Evolutionary conservation across 2,888 invertebrate species (phyloP).

Genomic region (Andrena dorsata): DNA sequence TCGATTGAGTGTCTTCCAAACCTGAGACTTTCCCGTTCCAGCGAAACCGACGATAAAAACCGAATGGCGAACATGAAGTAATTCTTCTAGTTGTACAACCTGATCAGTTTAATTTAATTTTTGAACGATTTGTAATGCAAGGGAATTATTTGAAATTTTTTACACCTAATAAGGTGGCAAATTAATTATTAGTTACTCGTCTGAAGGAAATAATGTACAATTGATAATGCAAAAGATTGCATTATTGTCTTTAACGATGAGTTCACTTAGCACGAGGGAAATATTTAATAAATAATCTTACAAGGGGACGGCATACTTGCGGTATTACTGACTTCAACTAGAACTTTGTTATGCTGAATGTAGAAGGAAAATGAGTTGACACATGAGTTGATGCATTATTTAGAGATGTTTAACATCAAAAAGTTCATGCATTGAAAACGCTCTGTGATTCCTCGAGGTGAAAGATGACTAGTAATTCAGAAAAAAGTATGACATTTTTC

Average conservation of each 20-base stretch:
- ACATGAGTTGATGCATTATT: too few species aligned
- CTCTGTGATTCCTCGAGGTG: too few species aligned
- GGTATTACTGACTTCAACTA: too few species aligned
- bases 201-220: background rate
- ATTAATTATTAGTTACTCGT: background rate
- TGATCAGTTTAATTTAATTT: constrained; percentile 75
- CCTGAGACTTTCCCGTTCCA: constrained; percentile 96
- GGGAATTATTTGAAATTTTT: background rate
- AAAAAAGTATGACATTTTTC: too few species aligned
- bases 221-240: background rate
- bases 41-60: constrained; percentile 95
- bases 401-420: too few species aligned
- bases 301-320: too few species aligned
- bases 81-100: constrained; percentile 96
- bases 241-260: background rate
- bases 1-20: constrained; percentile 95
- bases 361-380: too few species aligned
- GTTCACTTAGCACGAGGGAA: background rate
- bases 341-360: too few species aligned
- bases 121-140: background rate
- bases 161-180: background rate
- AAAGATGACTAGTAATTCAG: too few species aligned
- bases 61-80: constrained; percentile 97
- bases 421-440: too few species aligned
- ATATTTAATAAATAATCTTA: background rate